These are phyloP conservation scores for Oncorhynchus keta DNA, from an alignment of 2,113 vertebrate species.

Conservation along the genomic window DNA sequence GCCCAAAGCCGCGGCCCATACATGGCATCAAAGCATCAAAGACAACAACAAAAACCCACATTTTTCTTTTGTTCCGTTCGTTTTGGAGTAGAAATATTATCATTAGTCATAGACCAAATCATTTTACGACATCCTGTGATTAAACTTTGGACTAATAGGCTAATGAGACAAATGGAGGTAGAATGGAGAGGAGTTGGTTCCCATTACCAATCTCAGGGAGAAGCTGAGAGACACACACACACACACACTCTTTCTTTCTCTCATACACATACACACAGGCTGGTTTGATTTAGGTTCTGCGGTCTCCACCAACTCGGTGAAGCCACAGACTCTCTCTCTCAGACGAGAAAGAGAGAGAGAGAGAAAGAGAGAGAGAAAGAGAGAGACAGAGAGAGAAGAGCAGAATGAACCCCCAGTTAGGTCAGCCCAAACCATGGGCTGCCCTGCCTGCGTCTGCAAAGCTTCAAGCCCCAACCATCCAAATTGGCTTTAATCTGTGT, in stretches of 20 bases:
- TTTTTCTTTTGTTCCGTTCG: conserved; percentile 61
- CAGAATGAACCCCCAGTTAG: conserved; percentile 54
- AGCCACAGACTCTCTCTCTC: conserved; percentile 50
- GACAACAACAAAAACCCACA: conserved; percentile 37
- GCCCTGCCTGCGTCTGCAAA: conserved; percentile 58
- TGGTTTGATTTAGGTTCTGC: conserved; percentile 66
- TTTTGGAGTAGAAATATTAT: conserved; percentile 62
- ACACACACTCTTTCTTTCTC: background rate
- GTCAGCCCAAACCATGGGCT: conserved; percentile 39
- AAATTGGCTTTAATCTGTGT: conserved; percentile 71
- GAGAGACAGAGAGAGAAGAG: conserved; percentile 28
- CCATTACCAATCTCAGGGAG: conserved; percentile 54
- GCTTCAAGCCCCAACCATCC: conserved; percentile 63
- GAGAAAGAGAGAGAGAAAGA: conserved; percentile 27
- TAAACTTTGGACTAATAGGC: conserved; percentile 66
- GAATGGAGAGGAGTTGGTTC: conserved; percentile 60
- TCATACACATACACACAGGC: conserved; percentile 35
- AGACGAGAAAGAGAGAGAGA: conserved; percentile 23
- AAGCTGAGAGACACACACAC: background rate
- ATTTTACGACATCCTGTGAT: conserved; percentile 71
- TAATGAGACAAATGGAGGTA: conserved; percentile 68
- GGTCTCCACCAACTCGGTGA: conserved; percentile 46
- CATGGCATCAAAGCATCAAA: conserved; percentile 39
- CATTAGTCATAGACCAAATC: conserved; percentile 70
- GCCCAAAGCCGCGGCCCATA: conserved; percentile 62